Percentiles rank a stretch among this genome's conserved stretches.
These are phyloP conservation scores for Rhadina sibilatrix DNA, from an alignment of 2,113 vertebrate genomes.

Conservation along the genomic window DNA sequence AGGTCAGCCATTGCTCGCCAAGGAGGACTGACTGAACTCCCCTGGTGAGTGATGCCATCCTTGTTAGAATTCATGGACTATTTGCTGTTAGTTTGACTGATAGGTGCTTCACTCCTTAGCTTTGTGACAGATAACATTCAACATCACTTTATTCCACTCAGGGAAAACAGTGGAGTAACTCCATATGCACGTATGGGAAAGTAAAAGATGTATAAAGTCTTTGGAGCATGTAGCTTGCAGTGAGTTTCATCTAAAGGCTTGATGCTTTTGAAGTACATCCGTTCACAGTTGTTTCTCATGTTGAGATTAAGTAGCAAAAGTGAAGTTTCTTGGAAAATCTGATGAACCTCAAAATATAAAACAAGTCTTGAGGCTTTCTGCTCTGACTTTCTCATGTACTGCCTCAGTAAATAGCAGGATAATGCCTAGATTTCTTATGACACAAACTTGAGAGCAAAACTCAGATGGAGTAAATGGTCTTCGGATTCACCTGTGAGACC, in stretches of 20 bases:
- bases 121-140: not conserved
- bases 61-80: not conserved
- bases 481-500: not conserved
- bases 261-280: not conserved
- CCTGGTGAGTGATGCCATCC: conserved; percentile 79
- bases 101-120: not conserved
- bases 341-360: not conserved
- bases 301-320: not conserved
- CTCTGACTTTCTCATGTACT: not conserved
- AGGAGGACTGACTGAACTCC: conserved; percentile 90
- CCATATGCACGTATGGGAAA: fast-evolving
- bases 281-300: not conserved
- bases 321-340: not conserved
- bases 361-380: not conserved
- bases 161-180: not conserved
- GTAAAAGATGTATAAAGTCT: not conserved
- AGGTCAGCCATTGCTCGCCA: conserved; percentile 88
- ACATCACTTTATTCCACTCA: not conserved
- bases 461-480: not conserved
- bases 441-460: not conserved
- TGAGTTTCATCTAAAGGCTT: not conserved
- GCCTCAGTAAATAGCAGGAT: not conserved
- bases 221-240: not conserved
- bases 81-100: not conserved
- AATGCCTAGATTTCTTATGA: not conserved